Conservation (phyloP, 2,797 vertebrate species). For the Acipenser oxyrinchus region DNA sequence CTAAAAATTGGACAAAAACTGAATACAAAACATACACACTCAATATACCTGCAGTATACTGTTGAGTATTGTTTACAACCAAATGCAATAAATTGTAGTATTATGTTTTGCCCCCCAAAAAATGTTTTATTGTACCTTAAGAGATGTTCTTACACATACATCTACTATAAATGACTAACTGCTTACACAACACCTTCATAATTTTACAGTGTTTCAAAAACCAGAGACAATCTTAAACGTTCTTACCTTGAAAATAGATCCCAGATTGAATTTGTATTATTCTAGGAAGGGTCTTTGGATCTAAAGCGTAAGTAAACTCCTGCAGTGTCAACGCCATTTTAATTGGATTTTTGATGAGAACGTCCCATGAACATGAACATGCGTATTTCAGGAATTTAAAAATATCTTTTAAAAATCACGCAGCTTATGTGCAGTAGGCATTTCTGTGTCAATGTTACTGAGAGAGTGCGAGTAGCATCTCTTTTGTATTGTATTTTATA, state of each 20-base stretch:
- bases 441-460: background rate
- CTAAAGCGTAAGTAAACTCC: conserved; percentile 61
- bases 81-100: no score
- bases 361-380: no score
- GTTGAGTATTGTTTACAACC: no score
- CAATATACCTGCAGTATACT: no score
- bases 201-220: background rate
- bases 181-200: no score
- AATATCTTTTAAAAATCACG: background rate
- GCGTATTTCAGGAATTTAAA: background rate
- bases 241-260: conserved; percentile 71
- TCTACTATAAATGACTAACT: no score
- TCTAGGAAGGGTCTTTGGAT: conserved; percentile 61
- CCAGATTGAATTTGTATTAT: conserved; percentile 74
- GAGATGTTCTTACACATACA: no score
- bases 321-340: conserved; percentile 63
- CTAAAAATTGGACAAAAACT: no score
- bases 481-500: background rate
- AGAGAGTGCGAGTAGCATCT: background rate
- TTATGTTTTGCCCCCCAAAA: no score
- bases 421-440: no score
- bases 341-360: background rate
- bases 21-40: no score
- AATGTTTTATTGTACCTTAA: no score
- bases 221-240: background rate